Base-by-base conservation (phyloP, 2,113 vertebrate species). In the Trichechus manatus region DNA sequence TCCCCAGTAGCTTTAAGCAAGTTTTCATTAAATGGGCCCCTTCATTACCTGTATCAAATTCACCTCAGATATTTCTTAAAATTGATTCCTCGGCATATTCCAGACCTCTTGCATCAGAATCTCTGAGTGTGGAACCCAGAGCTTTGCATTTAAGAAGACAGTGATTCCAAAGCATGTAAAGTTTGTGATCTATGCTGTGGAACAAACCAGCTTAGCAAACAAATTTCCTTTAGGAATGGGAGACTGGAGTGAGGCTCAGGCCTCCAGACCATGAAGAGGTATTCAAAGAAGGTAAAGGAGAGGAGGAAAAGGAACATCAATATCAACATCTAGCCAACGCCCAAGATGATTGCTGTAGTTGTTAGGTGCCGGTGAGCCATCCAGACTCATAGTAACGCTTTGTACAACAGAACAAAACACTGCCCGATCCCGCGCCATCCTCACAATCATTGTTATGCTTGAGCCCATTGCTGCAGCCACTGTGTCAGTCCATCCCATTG, bases 21-120 rank as follows among this genome's bases (percentile, higher is more conserved):
- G 19, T 61, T 92, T 95, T 74, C 53, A 47, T 87, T 93, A 63
- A 91, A 56, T 56, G 17, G 20, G 4, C 33, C 19, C 56, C 93
- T 61, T 78, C 11, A 61, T 93, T 42, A 4, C 33, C 33, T 33
- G 0, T 47, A 90, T 81, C 50, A 50, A 88, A 72, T 79, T 96
- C 33, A 94, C 66, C 33, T 87, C 53, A 85, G 42, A 53, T 59
- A 82, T 9, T 92, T 72, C 9, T 66, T 81, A 68, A 93, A 82
- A 85, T 90, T 36, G 50, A 56, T 63, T 85, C 29, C 42, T 56
- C 68, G 42, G 23, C 22, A 89, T 27, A 42, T 85, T 29, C 25
- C 66, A 90, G 39, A 80, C 9, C 19, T 27, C 72, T 64, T 81
- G 36, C 78, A 42, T 78, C 20, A 42, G 17, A 85, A 77, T 95